phyloP scores from a whole-genome alignment of 2,888 invertebrate species.

The Acrobasis suavella region DNA sequence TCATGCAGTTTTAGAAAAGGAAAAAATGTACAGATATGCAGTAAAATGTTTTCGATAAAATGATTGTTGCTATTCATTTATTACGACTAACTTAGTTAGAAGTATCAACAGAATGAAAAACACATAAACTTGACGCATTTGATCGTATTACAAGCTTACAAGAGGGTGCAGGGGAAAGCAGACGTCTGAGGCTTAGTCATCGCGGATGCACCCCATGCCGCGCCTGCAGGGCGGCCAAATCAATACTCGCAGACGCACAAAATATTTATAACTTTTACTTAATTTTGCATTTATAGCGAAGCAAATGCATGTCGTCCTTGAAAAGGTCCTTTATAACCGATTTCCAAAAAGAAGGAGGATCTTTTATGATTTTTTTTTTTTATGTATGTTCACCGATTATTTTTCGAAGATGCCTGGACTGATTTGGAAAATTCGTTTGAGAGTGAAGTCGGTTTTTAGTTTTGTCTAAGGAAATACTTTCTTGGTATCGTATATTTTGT shows the following conservation, averaged over 20 bases:
- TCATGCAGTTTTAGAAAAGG: no score
- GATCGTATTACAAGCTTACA: not conserved
- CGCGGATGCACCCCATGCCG: constrained; percentile 21
- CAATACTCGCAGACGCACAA: constrained; percentile 24
- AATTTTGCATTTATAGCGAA: not conserved
- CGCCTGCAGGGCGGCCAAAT: constrained; percentile 23
- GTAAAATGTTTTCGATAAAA: not conserved
- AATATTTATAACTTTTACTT: constrained; percentile 15
- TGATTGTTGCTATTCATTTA: no score
- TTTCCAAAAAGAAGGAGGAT: no score
- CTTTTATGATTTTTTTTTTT: no score
- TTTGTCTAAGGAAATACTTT: no score
- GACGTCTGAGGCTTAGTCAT: constrained; percentile 10
- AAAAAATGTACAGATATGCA: not conserved
- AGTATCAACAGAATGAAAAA: not conserved
- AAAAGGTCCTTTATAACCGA: no score
- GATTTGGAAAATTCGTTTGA: no score
- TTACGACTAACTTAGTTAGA: no score
- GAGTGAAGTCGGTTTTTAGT: no score
- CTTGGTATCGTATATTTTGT: no score
- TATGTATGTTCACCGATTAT: no score
- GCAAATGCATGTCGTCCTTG: not conserved
- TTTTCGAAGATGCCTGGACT: no score
- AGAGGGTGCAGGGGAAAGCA: constrained; percentile 12
- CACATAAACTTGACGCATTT: not conserved